Evolutionary conservation across 2,888 invertebrate genomes (phyloP).

Genomic region (Hirtodrosophila trivittata): DNA sequence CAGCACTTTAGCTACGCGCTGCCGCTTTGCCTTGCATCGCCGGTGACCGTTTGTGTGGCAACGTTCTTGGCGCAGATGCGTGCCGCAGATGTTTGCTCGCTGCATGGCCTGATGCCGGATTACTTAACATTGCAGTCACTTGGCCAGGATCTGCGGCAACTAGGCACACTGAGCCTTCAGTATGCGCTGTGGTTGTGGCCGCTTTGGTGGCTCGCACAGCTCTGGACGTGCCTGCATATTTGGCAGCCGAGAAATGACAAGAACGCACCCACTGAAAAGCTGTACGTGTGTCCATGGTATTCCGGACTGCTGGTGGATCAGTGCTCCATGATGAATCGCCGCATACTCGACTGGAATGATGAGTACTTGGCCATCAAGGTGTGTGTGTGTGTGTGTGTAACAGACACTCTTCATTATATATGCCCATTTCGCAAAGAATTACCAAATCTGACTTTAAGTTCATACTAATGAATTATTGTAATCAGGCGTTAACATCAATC

Average conservation of each 20-base stretch:
- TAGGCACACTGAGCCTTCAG: conserved; percentile 85
- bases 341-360: conserved; percentile 87
- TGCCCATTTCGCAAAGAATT: conserved; percentile 16
- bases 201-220: conserved; percentile 91
- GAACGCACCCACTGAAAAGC: conserved; percentile 92
- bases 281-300: conserved; percentile 94
- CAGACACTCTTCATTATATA: conserved; percentile 2
- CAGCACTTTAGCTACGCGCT: conserved; percentile 94
- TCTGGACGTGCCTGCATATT: conserved; percentile 93
- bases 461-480: conserved; percentile 64
- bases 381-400: conserved; percentile 4
- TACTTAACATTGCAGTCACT: conserved; percentile 94
- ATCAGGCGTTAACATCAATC: conserved; percentile 67
- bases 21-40: conserved; percentile 91
- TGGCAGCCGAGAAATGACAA: conserved; percentile 94
- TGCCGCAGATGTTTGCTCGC: conserved; percentile 88
- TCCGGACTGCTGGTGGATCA: conserved; percentile 93
- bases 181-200: conserved; percentile 92
- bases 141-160: conserved; percentile 84
- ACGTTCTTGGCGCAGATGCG: conserved; percentile 88
- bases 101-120: conserved; percentile 88
- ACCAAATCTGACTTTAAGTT: conserved; percentile 27
- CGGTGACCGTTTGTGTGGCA: conserved; percentile 88
- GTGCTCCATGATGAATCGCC: conserved; percentile 91
- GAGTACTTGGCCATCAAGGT: conserved; percentile 85